Evolutionary conservation across 23 tunicate species (phyloP), one percentile per base, ranked within the genome.

Genomic region (Trididemnum nubilum): DNA sequence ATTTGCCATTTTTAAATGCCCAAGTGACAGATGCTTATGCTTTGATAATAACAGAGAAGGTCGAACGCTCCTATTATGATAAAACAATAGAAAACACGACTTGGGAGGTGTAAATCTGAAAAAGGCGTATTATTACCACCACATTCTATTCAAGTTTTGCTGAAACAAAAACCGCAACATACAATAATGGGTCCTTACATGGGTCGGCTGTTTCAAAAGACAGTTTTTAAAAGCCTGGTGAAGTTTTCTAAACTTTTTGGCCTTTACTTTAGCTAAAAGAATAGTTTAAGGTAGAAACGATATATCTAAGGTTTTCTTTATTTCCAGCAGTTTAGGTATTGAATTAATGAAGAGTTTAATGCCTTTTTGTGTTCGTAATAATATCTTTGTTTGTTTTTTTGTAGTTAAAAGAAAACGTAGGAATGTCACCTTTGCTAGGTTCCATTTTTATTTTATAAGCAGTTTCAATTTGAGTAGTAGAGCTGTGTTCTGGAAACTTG

Each of bases 61-160:
- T 77, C 81, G 66, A 77, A 77, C 81, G 66, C 66, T 37, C 31
- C 30, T 52, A 52, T 77, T 54, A 36, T 32, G 58, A 18, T 54
- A 54, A 73, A 77, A 77, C 81, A 77, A 77, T 51, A 77, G 81
- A 52, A 25, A 24, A 77, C 81, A 77, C 5, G 66, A 54, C 25
- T 51, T 54, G 81, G 81, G 81, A 77, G 81, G 81, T 77, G 40
- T 15, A 77, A 30, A 77, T 21, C 2, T 29, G 39, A 77, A 57
- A 54, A 54, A 73, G 60, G 79, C 59, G 79, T 73, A 49, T 73
- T 39, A 73, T 67, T 31, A 67, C 38, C 74, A 33, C 25, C 22
- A 4, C 38, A 31, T 67, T 67, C 38, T 67, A 33, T 33, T 61
- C 37, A 30, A n/a, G 38, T 33, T 31, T 31, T 33, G 74, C 7